Base-by-base conservation (phyloP, 1,140 invertebrate species). In the Solen grandis region DNA sequence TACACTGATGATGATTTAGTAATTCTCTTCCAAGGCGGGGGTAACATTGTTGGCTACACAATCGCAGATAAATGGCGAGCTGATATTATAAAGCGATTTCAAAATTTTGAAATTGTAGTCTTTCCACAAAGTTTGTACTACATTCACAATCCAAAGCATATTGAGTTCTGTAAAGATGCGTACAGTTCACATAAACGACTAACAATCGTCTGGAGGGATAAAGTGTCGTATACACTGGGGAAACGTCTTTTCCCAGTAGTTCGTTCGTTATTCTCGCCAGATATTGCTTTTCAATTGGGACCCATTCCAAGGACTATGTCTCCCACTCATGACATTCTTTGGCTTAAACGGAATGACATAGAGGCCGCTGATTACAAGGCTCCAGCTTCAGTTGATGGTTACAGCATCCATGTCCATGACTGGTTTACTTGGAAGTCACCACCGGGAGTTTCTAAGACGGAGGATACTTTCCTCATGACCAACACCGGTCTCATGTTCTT, bases 201-300 rank as follows among this genome's bases (percentile, higher is more conserved):
- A 65, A 65, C 62, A 65, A 35, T 65, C 33, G 25, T 65, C 22
- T 65, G 62, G 62, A 33, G 62, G 22, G 62, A 65, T 36, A 10
- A 2, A 13, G 5, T 13, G 1, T 65, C 62, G 14, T 65, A 36
- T 27, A 65, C 1, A 36, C 33, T 65, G 8, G 62, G 62, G 3
- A 65, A 65, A 36, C 16, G n/a, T 29, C n/a, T 62, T 22, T 62
- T 65, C n/a, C 62, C 62, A 5, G 38, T 35, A 35, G 62, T 65
- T 3, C 31, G 62, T 36, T 65, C 62, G 13, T 38, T 65, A 19
- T 22, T 65, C 4, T 65, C 62, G 4, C 62, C 62, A 2, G 62
- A 65, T 38, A 65, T 65, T 2, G 35, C 33, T 1, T 65, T 13
- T 35, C 62, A 65, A n/a, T 13, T 65, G 4, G 33, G 62, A n/a